phyloP scores from a whole-genome alignment of 2,797 vertebrate genomes.

The Acrossocheilus wenchowensis region DNA sequence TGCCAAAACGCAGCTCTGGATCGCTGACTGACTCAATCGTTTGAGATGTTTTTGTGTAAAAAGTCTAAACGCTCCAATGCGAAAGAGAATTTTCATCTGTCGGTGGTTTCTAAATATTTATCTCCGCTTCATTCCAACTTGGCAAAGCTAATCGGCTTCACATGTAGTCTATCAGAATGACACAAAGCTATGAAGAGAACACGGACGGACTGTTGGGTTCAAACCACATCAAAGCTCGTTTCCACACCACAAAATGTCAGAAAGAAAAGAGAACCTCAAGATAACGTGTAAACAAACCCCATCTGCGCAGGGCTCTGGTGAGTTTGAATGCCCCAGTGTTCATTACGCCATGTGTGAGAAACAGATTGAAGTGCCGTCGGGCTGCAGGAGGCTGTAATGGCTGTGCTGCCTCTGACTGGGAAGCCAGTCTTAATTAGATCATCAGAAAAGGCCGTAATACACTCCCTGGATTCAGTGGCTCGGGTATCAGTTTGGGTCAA shows the following conservation, averaged over 20 bases:
- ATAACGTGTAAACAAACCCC: conserved; percentile 57
- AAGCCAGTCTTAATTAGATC: conserved; percentile 61
- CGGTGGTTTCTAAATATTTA: conserved; percentile 41
- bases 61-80: conserved; percentile 18
- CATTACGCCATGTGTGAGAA: conserved; percentile 62
- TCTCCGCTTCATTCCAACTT: neutral
- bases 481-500: conserved; percentile 50
- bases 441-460: conserved; percentile 58
- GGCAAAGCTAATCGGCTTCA: neutral
- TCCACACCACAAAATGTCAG: conserved; percentile 29
- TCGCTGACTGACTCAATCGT: conserved; percentile 30
- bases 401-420: conserved; percentile 57
- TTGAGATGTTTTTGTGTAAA: conserved; percentile 25
- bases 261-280: conserved; percentile 4
- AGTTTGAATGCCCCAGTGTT: conserved; percentile 47
- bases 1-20: conserved; percentile 14
- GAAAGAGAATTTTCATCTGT: conserved; percentile 31
- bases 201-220: conserved; percentile 14
- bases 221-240: conserved; percentile 23
- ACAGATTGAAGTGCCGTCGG: conserved; percentile 58
- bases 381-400: conserved; percentile 50
- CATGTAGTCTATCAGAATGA: conserved; percentile 2
- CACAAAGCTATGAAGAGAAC: neutral
- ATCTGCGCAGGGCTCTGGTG: conserved; percentile 55
- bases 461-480: conserved; percentile 48